Evolutionary conservation across 2,113 vertebrate species (phyloP), one percentile per base, ranked within the genome.

Genomic region (Australoheros scitulus): DNA sequence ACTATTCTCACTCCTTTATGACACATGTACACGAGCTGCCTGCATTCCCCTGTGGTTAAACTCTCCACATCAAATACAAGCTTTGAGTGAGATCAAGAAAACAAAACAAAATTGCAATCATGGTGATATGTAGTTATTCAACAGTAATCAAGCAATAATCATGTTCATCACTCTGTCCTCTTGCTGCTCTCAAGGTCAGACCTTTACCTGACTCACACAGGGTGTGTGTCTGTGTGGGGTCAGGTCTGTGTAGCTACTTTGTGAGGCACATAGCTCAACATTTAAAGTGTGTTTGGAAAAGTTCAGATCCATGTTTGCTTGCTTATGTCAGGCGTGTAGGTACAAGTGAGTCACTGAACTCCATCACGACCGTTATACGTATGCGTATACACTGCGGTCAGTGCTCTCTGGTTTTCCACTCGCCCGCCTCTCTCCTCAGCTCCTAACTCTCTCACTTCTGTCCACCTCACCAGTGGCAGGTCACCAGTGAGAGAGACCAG

Each of bases 401-500:
- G 24, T 43, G 60, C 87, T 59, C 60, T 81, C 74, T 81, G 76
- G 89, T 92, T 92, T 93, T 91, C 84, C 83, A 82, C 55, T 79
- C 24, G 22, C 70, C 77, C 7, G 18, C 74, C 63, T 81, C 56
- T 22, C 79, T 56, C 59, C 80, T 85, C 78, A 55, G 87, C 85
- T 76, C 72, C 43, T 20, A 13, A 11, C 47, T 68, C 56, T 52
- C 82, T 47, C 60, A 5, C 76, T 36, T 56, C 79, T 63, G 74
- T 65, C 59, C 22, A 29, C 50, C 76, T 78, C 83, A 55, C 70
- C 68, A 74, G 57, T 41, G 36, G 60, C 82, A 43, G 80, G 70
- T 77, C 43, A 20, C 81, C 85, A 86, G 80, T 93, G 89, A 91
- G 92, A 90, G 91, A 88, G 87, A 64, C 60, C 87, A 91, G 89